Evolutionary conservation across 2,797 vertebrate genomes (phyloP).

Genomic region (Spea hammondii): DNA sequence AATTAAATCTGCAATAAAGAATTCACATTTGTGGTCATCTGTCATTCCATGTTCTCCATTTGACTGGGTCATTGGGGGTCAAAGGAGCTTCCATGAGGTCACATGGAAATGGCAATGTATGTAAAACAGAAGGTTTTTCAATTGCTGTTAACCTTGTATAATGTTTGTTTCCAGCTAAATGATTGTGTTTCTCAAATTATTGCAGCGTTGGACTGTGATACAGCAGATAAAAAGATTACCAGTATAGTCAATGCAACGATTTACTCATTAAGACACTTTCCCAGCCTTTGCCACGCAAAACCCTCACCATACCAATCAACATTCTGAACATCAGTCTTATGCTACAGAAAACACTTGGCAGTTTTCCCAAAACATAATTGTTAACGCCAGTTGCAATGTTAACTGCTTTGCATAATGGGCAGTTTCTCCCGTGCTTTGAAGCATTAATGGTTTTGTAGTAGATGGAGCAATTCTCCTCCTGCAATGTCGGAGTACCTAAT

Average conservation of each 20-base stretch:
- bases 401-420: constrained; percentile 36
- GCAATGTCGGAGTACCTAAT: constrained; percentile 8
- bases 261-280: constrained; percentile 30
- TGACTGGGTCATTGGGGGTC: too few relatives aligned
- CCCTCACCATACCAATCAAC: constrained; percentile 29
- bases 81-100: too few relatives aligned
- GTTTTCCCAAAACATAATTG: constrained; percentile 25
- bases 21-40: too few relatives aligned
- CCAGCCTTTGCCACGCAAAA: constrained; percentile 19
- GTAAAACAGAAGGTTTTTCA: neutral
- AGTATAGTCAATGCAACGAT: constrained; percentile 18
- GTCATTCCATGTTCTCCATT: too few relatives aligned
- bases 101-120: too few relatives aligned
- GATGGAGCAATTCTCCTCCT: constrained; percentile 16
- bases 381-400: constrained; percentile 29
- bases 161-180: neutral
- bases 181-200: neutral
- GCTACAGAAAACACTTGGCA: constrained; percentile 31
- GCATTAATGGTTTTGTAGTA: constrained; percentile 15
- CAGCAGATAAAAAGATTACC: constrained; percentile 15
- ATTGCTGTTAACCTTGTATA: neutral
- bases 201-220: neutral
- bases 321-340: constrained; percentile 28
- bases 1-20: too few relatives aligned
- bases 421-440: constrained; percentile 5